Evolutionary conservation across 2,113 vertebrate species (phyloP).

Genomic region (Hypanus sabinus): DNA sequence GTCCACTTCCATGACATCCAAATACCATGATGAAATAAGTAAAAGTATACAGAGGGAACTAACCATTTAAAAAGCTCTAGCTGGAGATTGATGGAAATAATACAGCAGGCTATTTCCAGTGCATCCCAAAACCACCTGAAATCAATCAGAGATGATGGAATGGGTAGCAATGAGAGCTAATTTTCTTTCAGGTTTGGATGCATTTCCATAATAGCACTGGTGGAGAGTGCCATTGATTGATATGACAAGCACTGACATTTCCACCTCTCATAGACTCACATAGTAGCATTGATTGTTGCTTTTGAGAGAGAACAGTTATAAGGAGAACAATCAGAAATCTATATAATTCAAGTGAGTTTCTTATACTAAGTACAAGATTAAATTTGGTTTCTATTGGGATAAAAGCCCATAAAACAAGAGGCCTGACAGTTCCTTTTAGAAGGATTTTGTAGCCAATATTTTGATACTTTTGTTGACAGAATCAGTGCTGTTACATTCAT

Average conservation of each 20-base stretch:
- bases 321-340: slow-evolving; percentile 4
- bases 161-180: not conserved
- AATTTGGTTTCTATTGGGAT: not conserved
- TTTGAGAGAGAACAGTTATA: not conserved
- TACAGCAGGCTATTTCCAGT: not conserved
- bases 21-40: too few species aligned
- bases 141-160: not conserved
- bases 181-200: not conserved
- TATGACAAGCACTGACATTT: not conserved
- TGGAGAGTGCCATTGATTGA: not conserved
- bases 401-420: not conserved
- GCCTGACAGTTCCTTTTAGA: not conserved
- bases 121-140: not conserved
- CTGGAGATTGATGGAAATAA: not conserved
- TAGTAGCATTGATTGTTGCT: not conserved
- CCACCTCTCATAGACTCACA: not conserved
- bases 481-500: not conserved
- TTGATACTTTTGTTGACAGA: not conserved
- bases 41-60: not conserved
- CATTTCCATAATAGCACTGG: not conserved
- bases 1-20: too few species aligned
- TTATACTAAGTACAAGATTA: not conserved
- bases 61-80: not conserved
- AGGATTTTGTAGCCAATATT: not conserved
- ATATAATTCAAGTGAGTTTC: not conserved